Evolutionary conservation across 2,888 invertebrate genomes (phyloP), one percentile per base, ranked within the genome.

Genomic region (Mystacides longicornis): DNA sequence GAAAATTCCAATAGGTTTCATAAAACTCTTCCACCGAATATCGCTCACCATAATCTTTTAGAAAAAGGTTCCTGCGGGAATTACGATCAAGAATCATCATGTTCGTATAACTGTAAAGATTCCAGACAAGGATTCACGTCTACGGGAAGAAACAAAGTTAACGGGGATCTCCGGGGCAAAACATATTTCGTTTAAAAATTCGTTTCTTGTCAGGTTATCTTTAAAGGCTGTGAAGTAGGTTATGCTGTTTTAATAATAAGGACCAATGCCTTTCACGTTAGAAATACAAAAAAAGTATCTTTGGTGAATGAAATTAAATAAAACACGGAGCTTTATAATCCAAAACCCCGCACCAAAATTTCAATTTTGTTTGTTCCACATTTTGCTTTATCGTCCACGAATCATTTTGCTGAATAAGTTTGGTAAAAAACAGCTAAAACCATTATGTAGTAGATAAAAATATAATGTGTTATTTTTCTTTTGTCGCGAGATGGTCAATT

Each of bases 61-160:
- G 80, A 57, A 73, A 84, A 33, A 79, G 47, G 47, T 20, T 16
- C 22, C 2, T 31, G 53, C 23, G 33, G 37, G 7, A 49, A 31
- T 71, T 87, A 20, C 73, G 87, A 52, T 83, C 85, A 1, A 80
- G 81, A 47, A 75, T 79, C 54, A 82, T 86, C 64, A 70, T 87
- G 55, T 74, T 79, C 64, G 80, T 79, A 67, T 86, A 87, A 65
- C 31, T 86, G 86, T 71, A 77, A 60, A 72, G 79, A 59, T 79
- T 81, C 14, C 86, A 87, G 64, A 83, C 87, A 65, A 77, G 83
- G 58, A 79, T 82, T 1, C 84, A 85, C 1, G 74, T 86, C 42
- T 80, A 82, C 62, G 75, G 81, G 47, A 80, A 81, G 46, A 68
- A 84, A 33, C 78, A 80, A 59, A 75, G 78, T 57, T 66, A 69